Base-by-base conservation (phyloP, 2,113 vertebrate genomes). In the Tragelaphus scriptus region DNA sequence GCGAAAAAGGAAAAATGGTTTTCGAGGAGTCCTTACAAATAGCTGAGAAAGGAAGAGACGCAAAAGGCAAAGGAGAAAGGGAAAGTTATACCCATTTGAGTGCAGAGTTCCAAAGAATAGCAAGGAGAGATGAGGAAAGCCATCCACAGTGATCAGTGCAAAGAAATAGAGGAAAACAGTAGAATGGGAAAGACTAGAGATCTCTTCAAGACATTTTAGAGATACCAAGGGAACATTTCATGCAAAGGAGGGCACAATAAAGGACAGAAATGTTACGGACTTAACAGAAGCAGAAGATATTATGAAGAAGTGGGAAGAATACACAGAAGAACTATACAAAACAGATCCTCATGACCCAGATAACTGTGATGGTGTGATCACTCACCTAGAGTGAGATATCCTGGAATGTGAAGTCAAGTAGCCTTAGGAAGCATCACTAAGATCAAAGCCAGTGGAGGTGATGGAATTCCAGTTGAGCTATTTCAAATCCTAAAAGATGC, bases 1-100 rank as follows among this genome's bases (percentile, higher is more conserved):
- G 8, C 1, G 1, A 21, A 71, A 71, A 71, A 71, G n/a, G 17
- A 19, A 36, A 71, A 36, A 71, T 11, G 9, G 9, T 36, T 36
- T 71, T n/a, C 0, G 2, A 71, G 9, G n/a, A 36, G n/a, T 10
- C n/a, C n/a, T 71, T 71, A 71, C 2, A 1, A 36, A 21, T 71
- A 71, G 65, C 65, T 71, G n/a, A 36, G 65, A 71, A 36, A 71
- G 8, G 65, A 71, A 36, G 36, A 36, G 65, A 68, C 4, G 2
- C 17, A 68, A 68, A n/a, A 68, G 28, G 28, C 65, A 68, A 68
- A 36, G n/a, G 8, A 71, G 65, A 36, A 71, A 71, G n/a, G 65
- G 65, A 71, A 71, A 71, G 65, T 11, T 71, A 21, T 36, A 36
- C n/a, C n/a, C 17, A 5, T 71, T 71, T 71, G 8, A 71, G 9